Evolutionary conservation across 2,888 invertebrate genomes (phyloP).

Genomic region (Pristionchus arcanus): DNA sequence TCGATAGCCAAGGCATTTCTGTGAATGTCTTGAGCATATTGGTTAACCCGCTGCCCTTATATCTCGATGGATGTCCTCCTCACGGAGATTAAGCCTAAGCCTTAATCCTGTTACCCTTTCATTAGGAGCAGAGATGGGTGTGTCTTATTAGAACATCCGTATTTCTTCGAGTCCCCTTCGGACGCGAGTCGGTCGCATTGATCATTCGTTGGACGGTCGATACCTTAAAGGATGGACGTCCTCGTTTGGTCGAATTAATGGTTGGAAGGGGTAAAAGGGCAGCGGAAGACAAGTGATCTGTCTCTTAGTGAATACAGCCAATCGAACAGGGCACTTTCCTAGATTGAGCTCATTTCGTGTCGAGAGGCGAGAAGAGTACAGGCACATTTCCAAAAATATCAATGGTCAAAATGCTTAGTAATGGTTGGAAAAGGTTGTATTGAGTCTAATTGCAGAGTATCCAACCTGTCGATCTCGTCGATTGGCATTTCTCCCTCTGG

Average conservation of each 20-base stretch:
- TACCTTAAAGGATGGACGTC: conserved; percentile 12
- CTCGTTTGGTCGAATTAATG: background rate
- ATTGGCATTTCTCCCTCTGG: conserved; percentile 90
- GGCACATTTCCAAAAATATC: background rate
- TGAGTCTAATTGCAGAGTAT: conserved; percentile 85
- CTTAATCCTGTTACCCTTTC: background rate
- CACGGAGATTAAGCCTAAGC: conserved; percentile 27
- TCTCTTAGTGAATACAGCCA: background rate
- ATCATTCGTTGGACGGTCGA: conserved; percentile 10
- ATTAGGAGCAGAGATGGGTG: background rate
- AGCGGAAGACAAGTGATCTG: background rate
- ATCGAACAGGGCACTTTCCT: background rate
- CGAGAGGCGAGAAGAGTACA: background rate
- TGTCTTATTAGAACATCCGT: background rate
- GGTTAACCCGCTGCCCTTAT: background rate
- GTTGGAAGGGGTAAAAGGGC: background rate
- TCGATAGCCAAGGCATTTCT: background rate
- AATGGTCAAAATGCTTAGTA: background rate
- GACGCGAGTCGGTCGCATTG: background rate
- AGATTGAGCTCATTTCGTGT: background rate
- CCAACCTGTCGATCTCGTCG: conserved; percentile 89
- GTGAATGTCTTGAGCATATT: background rate
- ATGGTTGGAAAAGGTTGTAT: background rate
- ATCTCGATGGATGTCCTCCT: background rate
- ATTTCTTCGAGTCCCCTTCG: background rate